These are phyloP conservation scores for Cephus rjabovi DNA, from an alignment of 2,888 invertebrate species.

Conservation along the genomic window DNA sequence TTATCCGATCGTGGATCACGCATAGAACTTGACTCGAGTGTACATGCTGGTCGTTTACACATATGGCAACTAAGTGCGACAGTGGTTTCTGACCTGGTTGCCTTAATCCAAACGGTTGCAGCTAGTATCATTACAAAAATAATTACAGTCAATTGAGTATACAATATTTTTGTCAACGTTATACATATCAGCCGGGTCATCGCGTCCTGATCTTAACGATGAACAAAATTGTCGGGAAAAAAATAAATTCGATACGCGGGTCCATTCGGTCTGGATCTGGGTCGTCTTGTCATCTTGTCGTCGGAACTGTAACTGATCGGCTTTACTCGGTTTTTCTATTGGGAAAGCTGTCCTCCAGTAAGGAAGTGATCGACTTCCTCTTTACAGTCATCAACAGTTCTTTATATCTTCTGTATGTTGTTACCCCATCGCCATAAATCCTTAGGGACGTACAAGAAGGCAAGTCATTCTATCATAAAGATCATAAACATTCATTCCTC, in stretches of 20 bases:
- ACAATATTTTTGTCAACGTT: background rate
- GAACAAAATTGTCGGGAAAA: background rate
- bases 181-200: background rate
- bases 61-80: background rate
- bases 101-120: slow-evolving; percentile 54
- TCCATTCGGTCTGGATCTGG: background rate
- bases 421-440: background rate
- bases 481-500: background rate
- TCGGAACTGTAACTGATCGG: slow-evolving; percentile 23
- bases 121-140: background rate
- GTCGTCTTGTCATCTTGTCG: slow-evolving; percentile 7
- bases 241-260: background rate
- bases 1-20: slow-evolving; percentile 17
- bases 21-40: background rate
- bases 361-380: slow-evolving; percentile 23
- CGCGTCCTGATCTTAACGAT: background rate
- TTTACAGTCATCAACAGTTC: background rate
- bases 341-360: slow-evolving; percentile 30
- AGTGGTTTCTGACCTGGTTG: slow-evolving; percentile 56
- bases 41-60: background rate
- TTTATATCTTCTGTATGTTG: background rate
- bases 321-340: slow-evolving; percentile 29
- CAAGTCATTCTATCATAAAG: background rate
- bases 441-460: background rate
- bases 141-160: background rate